Percentiles rank a stretch among this genome's conserved stretches.
Conservation (phyloP, 2,888 invertebrate genomes). For the Habroteleia sp. region DNA sequence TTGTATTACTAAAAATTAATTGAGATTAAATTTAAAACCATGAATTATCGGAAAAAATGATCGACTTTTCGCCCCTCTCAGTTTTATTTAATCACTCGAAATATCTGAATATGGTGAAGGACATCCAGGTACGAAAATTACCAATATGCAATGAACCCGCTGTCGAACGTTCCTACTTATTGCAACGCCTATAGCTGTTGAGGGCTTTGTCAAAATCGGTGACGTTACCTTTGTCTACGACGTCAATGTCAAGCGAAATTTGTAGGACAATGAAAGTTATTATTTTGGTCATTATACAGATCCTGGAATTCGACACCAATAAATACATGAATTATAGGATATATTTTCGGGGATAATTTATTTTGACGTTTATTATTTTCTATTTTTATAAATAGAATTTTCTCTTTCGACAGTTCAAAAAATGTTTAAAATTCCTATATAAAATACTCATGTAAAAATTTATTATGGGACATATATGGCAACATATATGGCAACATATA, state of each 20-base stretch:
- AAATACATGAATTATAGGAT: constrained; percentile 31
- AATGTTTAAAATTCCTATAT: too few species aligned
- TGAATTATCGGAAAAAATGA: too few species aligned
- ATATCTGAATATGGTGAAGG: constrained; percentile 51
- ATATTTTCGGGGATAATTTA: constrained; percentile 14
- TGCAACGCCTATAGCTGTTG: constrained; percentile 68
- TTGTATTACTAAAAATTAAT: too few species aligned
- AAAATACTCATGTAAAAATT: too few species aligned
- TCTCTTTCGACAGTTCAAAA: too few species aligned
- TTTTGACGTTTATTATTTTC: constrained; percentile 23
- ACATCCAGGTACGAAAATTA: constrained; percentile 65
- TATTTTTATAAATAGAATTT: too few species aligned
- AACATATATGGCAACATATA: too few species aligned
- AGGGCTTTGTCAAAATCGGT: constrained; percentile 71
- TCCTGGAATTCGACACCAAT: constrained; percentile 45
- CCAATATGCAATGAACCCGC: constrained; percentile 74
- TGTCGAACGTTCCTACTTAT: constrained; percentile 73
- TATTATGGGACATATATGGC: too few species aligned
- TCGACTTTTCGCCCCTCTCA: too few species aligned
- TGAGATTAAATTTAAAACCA: too few species aligned
- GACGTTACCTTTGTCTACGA: constrained; percentile 73
- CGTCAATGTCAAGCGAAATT: constrained; percentile 63
- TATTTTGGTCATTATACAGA: constrained; percentile 60
- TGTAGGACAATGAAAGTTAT: constrained; percentile 63
- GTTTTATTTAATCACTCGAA: constrained; percentile 14